These are phyloP conservation scores for Agrotis exclamationis DNA, from an alignment of 2,888 invertebrate species.

Conservation along the genomic window DNA sequence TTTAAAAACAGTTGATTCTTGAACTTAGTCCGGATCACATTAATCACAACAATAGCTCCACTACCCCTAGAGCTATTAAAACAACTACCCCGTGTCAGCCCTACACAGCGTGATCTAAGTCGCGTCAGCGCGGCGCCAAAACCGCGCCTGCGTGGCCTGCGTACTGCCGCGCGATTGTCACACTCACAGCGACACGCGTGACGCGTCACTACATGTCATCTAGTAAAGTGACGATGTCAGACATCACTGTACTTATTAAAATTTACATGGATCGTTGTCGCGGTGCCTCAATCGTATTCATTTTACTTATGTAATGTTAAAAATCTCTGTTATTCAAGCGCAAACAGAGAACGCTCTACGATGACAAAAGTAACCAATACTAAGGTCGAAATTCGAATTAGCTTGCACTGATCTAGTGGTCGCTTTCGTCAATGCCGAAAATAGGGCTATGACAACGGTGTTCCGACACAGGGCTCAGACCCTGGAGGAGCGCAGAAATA, in stretches of 20 bases:
- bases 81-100: slow-evolving; percentile 15
- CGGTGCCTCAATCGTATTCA: not conserved
- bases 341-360: no score
- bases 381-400: no score
- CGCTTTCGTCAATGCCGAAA: no score
- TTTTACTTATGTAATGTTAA: no score
- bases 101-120: slow-evolving; percentile 8
- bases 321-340: no score
- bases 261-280: not conserved
- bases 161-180: not conserved
- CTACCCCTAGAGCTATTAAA: no score
- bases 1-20: not conserved
- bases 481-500: no score
- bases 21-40: not conserved
- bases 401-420: no score
- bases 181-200: not conserved
- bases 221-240: not conserved
- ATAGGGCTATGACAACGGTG: no score
- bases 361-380: no score
- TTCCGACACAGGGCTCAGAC: no score
- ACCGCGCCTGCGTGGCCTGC: slow-evolving; percentile 40
- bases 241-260: not conserved
- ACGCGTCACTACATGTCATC: slow-evolving; percentile 5
- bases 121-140: slow-evolving; percentile 25
- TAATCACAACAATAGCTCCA: no score